Conservation (phyloP, 2,113 vertebrate genomes). For the Platanista minor region DNA sequence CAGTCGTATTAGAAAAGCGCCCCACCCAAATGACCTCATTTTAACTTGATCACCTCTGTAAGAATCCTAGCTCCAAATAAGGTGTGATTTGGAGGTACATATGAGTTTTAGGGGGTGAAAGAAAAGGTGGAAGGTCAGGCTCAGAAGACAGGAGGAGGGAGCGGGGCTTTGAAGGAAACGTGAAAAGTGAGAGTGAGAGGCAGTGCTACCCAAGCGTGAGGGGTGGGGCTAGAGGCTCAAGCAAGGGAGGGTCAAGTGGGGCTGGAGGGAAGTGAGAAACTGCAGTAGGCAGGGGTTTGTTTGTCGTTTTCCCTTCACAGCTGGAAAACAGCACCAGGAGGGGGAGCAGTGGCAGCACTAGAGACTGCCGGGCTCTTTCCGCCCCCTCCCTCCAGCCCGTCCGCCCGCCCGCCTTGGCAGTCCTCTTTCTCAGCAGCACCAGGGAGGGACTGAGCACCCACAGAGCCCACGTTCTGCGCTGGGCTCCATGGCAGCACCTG, state of each 20-base stretch:
- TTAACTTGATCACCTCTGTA: not conserved
- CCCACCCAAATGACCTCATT: not conserved
- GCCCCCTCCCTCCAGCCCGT: not conserved
- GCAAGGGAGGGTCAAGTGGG: not conserved
- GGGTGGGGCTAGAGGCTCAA: not conserved
- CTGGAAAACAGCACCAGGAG: not conserved
- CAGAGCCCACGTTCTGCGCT: too few relatives aligned
- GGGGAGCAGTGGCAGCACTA: accelerated
- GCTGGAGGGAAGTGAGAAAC: not conserved
- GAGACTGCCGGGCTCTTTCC: too few relatives aligned
- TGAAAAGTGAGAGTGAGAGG: not conserved
- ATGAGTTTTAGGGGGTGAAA: not conserved
- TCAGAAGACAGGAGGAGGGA: not conserved
- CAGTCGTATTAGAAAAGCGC: not conserved
- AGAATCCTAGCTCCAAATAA: not conserved
- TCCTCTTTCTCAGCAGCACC: accelerated
- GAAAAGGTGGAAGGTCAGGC: too few relatives aligned
- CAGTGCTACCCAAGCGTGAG: not conserved
- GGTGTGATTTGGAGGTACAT: not conserved
- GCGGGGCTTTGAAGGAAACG: not conserved
- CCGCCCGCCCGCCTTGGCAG: accelerated
- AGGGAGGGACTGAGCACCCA: not conserved
- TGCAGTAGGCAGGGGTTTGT: accelerated
- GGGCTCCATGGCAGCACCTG: not conserved
- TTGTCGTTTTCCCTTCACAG: not conserved